phyloP scores from a whole-genome alignment of 2,797 vertebrate species.

The Schizopygopsis pylzovi region DNA sequence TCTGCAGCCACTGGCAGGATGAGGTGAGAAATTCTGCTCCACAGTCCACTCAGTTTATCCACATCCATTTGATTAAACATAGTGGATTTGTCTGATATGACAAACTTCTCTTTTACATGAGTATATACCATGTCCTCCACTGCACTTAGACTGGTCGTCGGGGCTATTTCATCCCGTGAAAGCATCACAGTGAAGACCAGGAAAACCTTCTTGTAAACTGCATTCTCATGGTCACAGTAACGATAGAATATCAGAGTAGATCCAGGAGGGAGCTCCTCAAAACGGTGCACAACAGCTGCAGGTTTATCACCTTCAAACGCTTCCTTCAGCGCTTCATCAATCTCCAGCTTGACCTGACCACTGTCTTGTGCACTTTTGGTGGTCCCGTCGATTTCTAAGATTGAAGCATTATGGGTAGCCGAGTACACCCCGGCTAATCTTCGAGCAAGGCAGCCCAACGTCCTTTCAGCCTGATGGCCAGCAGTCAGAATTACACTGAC shows the following conservation, averaged over 20 bases:
- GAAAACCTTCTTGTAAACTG: constrained; percentile 87
- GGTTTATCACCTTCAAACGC: constrained; percentile 80
- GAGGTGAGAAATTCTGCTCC: constrained; percentile 94
- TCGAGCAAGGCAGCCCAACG: constrained; percentile 84
- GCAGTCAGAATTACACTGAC: constrained; percentile 87
- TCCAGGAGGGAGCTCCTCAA: constrained; percentile 87
- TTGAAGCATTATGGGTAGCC: constrained; percentile 70
- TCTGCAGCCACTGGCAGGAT: constrained; percentile 85
- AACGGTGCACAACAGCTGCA: constrained; percentile 84
- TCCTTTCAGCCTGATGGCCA: constrained; percentile 76
- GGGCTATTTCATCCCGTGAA: constrained; percentile 74
- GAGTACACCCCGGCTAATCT: constrained; percentile 81
- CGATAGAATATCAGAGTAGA: constrained; percentile 95
- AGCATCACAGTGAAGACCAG: constrained; percentile 89
- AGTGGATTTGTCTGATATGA: constrained; percentile 52
- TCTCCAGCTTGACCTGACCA: constrained; percentile 81
- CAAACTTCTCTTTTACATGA: constrained; percentile 82
- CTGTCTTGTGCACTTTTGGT: constrained; percentile 75
- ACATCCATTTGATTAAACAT: constrained; percentile 83
- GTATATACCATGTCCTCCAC: constrained; percentile 88
- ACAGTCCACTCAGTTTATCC: constrained; percentile 89
- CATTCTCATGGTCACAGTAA: constrained; percentile 92
- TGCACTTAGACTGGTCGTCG: constrained; percentile 63
- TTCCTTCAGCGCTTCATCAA: constrained; percentile 79
- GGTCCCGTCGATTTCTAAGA: constrained; percentile 77